Evolutionary conservation across 2,113 vertebrate genomes (phyloP).

Genomic region (Corapipo altera): DNA sequence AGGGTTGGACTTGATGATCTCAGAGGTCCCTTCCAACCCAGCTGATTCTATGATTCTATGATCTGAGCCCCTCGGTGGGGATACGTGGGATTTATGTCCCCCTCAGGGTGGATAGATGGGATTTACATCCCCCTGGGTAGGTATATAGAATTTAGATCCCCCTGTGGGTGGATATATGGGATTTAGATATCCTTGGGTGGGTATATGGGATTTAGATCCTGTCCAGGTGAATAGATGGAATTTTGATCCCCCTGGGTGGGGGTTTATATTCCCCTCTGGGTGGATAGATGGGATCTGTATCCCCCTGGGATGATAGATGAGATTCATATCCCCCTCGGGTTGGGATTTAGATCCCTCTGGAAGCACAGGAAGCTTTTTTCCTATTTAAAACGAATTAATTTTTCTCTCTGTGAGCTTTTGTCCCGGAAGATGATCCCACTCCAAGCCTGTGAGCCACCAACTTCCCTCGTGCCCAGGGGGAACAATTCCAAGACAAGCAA

Average conservation of each 20-base stretch:
- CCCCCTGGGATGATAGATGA: fast-evolving
- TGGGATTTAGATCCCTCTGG: neutral
- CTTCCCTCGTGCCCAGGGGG: neutral
- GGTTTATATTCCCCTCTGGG: no score
- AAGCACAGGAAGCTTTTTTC: neutral
- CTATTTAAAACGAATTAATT: neutral
- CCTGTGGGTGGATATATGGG: neutral
- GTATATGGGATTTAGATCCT: neutral
- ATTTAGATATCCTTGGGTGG: neutral
- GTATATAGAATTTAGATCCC: neutral
- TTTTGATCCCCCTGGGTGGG: neutral
- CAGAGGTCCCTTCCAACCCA: no score
- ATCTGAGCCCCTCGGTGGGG: neutral
- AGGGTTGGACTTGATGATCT: no score
- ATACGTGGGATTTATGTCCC: no score
- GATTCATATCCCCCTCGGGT: neutral
- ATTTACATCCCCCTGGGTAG: neutral
- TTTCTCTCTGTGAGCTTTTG: neutral
- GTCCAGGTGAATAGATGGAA: neutral
- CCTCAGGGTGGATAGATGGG: fast-evolving
- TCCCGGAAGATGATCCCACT: neutral
- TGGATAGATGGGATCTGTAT: neutral
- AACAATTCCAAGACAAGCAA: neutral
- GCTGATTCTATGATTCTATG: no score
- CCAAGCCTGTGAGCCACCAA: fast-evolving